Percentiles rank a stretch among this genome's conserved stretches.
Evolutionary conservation across 2,888 invertebrate genomes (phyloP).

Genomic region (Drosophila subquinaria): DNA sequence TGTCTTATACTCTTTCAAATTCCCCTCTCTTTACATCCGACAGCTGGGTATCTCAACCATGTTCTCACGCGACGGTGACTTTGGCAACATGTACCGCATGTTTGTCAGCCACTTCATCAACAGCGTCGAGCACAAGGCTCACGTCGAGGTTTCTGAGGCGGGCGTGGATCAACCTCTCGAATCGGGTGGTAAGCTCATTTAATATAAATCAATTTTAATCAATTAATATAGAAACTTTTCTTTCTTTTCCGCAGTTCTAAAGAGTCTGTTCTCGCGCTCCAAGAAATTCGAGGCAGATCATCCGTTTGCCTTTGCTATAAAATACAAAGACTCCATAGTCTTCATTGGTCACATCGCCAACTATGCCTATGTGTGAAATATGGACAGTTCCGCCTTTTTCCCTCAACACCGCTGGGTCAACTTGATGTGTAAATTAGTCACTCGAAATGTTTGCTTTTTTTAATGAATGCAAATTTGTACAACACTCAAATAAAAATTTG

Average conservation of each 20-base stretch:
- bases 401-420: not conserved
- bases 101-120: slow-evolving; percentile 83
- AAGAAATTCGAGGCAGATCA: slow-evolving; percentile 82
- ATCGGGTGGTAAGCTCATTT: slow-evolving; percentile 67
- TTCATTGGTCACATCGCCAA: slow-evolving; percentile 82
- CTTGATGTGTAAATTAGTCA: slow-evolving; percentile 42
- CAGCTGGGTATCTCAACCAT: slow-evolving; percentile 81
- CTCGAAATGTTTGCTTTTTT: slow-evolving; percentile 27
- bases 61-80: slow-evolving; percentile 81
- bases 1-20: too few species aligned
- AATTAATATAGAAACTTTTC: not conserved
- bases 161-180: slow-evolving; percentile 79
- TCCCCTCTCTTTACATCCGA: not conserved
- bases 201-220: not conserved
- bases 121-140: slow-evolving; percentile 79
- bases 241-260: slow-evolving; percentile 62
- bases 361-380: slow-evolving; percentile 72
- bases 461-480: slow-evolving; percentile 48
- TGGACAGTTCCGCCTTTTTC: too few species aligned
- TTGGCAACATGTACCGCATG: slow-evolving; percentile 83
- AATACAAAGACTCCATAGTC: slow-evolving; percentile 79
- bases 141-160: slow-evolving; percentile 76
- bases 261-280: slow-evolving; percentile 78
- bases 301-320: slow-evolving; percentile 82
- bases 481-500: slow-evolving; percentile 44